Evolutionary conservation across 1,140 invertebrate species (phyloP).

Genomic region (Adoxophyes honmai): DNA sequence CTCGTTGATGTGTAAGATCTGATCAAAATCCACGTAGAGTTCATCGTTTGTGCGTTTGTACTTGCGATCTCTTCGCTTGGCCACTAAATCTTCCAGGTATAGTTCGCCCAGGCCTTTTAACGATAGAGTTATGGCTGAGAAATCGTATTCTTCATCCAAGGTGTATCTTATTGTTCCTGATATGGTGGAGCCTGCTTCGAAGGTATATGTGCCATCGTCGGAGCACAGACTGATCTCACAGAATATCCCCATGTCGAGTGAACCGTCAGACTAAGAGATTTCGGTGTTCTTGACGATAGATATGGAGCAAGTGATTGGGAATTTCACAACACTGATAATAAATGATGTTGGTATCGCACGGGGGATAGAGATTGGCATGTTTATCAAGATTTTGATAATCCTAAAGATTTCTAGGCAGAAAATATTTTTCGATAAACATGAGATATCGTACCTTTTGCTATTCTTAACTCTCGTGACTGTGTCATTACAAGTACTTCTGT

Average conservation of each 20-base stretch:
- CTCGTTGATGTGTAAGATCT: neutral
- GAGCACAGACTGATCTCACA: conserved; percentile 11
- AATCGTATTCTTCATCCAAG: conserved; percentile 5
- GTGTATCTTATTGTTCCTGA: conserved; percentile 14
- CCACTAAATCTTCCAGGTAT: neutral
- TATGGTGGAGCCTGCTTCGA: conserved; percentile 7
- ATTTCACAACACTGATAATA: too few species aligned
- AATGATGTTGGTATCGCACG: too few species aligned
- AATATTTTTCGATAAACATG: too few species aligned
- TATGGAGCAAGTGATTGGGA: too few species aligned
- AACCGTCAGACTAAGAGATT: neutral
- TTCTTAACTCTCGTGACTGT: too few species aligned
- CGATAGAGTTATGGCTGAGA: conserved; percentile 9
- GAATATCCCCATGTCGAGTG: conserved; percentile 12
- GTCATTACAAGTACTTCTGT: too few species aligned
- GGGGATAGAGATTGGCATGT: too few species aligned
- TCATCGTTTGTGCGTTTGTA: neutral
- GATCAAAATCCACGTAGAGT: conserved; percentile 9
- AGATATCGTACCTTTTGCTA: too few species aligned
- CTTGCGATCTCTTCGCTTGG: neutral
- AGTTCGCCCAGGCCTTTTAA: conserved; percentile 11
- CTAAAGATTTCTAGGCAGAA: too few species aligned
- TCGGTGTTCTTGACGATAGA: too few species aligned
- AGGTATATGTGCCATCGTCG: neutral
- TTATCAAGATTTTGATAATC: too few species aligned